Percentiles rank a stretch among this genome's conserved stretches.
These are phyloP conservation scores for Regulus satrapa DNA, from an alignment of 2,113 vertebrate species.

Conservation along the genomic window DNA sequence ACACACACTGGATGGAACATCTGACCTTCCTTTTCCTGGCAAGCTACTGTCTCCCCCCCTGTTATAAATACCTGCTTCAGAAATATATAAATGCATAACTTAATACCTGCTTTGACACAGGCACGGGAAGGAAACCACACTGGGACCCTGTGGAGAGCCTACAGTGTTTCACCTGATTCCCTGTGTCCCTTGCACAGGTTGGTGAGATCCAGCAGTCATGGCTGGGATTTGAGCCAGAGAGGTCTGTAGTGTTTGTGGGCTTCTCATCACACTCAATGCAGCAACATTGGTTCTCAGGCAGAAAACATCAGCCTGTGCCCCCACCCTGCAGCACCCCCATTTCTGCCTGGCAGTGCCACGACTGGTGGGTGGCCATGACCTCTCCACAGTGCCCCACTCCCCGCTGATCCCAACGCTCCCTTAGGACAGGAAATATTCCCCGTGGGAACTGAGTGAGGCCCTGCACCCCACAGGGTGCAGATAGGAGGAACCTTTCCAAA, in stretches of 20 bases:
- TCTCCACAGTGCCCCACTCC: background rate
- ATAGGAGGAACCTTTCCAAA: background rate
- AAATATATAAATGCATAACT: background rate
- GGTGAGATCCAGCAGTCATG: background rate
- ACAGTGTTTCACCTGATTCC: background rate
- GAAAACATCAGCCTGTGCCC: background rate
- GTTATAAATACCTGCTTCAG: background rate
- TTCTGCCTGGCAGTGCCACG: background rate
- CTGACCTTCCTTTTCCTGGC: background rate
- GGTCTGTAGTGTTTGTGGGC: background rate
- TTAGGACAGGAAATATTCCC: background rate
- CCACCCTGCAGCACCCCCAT: rapidly evolving
- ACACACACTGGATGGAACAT: background rate
- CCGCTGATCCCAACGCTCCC: rapidly evolving
- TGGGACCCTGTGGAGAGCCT: background rate
- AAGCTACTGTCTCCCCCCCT: background rate
- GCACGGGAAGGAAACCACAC: background rate
- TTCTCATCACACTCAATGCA: background rate
- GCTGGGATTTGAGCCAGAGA: background rate
- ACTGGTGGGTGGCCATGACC: background rate
- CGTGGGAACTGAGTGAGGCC: background rate
- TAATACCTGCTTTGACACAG: background rate
- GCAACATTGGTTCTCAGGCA: background rate
- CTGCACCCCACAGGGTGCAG: rapidly evolving
- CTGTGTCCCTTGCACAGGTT: background rate